Evolutionary conservation across 2,797 vertebrate species (phyloP).

Genomic region (Xerus rutilus): DNA sequence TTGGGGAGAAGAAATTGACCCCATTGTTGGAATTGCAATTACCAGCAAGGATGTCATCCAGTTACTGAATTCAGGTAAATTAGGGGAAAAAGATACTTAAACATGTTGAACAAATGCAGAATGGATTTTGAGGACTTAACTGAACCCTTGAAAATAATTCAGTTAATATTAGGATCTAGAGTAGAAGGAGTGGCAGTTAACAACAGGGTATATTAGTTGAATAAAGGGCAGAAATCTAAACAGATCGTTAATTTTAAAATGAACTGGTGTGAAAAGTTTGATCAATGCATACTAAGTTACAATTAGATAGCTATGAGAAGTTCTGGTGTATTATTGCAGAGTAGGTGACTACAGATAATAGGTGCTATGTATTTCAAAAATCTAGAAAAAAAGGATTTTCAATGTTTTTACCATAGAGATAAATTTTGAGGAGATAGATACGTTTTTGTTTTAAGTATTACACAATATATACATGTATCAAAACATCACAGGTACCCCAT

Average conservation of each 20-base stretch:
- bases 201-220: not conserved
- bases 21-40: not conserved
- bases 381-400: not conserved
- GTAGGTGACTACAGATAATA: not conserved
- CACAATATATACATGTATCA: not conserved
- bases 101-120: not conserved
- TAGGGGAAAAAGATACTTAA: not conserved
- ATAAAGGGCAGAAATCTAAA: not conserved
- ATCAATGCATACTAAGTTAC: not conserved
- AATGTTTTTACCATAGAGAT: not conserved
- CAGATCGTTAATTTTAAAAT: not conserved
- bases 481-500: not conserved
- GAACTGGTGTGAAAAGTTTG: not conserved
- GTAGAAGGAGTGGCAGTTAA: not conserved
- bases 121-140: not conserved
- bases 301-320: not conserved
- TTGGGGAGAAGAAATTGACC: not conserved
- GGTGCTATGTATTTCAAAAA: not conserved
- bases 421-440: not conserved
- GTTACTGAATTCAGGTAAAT: not conserved
- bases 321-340: not conserved
- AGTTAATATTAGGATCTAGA: not conserved
- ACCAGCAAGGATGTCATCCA: not conserved
- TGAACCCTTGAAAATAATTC: not conserved
- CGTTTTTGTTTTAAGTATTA: not conserved